Base-by-base conservation (phyloP, 2,888 invertebrate species). In the Epinotia ramella region DNA sequence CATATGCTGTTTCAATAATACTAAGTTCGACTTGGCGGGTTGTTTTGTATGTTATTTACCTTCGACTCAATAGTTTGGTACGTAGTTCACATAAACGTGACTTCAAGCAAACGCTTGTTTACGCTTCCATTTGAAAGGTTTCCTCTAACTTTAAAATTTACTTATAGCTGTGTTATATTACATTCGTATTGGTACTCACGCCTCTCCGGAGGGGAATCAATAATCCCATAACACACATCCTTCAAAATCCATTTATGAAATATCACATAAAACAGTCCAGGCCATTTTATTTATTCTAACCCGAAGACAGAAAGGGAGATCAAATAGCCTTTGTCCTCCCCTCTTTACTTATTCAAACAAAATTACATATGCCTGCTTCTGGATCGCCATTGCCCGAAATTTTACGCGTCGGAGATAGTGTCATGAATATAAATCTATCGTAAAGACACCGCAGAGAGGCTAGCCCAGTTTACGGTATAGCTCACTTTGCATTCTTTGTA, bases 381-480 rank as follows among this genome's bases (percentile, higher is more conserved):
- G 92, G 91, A 93, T 94, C 91, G 92, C 93, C 92, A 91, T 91
- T 89, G 92, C 89, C 93, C 94, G 93, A 94, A 94, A 94, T 94
- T 94, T 93, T 93, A 93, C 94, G 94, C 91, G 91, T 87, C 87
- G 83, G 88, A 93, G 93, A 93, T 92, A 93, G 92, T 92, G 94
- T 89, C 93, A 94, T 94, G 94, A 94, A 94, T 94, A 94, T 94
- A 94, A 94, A 94, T 94, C 92, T 93, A 93, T 92, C 91, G 93
- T 93, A 92, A 93, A 93, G 91, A 92, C 91, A 91, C 90, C 89
- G 84, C 88, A 84, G 88, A 89, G 89, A 91, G 89, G 88, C 90
- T 87, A 91, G 89, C 85, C 84, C 82, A 86, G 85, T 86, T 92
- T 91, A 92, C 89, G 89, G 90, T 88, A 89, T 85, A 86, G 90